phyloP scores from a whole-genome alignment of 2,888 invertebrate genomes.

The Parochlus steinenii region DNA sequence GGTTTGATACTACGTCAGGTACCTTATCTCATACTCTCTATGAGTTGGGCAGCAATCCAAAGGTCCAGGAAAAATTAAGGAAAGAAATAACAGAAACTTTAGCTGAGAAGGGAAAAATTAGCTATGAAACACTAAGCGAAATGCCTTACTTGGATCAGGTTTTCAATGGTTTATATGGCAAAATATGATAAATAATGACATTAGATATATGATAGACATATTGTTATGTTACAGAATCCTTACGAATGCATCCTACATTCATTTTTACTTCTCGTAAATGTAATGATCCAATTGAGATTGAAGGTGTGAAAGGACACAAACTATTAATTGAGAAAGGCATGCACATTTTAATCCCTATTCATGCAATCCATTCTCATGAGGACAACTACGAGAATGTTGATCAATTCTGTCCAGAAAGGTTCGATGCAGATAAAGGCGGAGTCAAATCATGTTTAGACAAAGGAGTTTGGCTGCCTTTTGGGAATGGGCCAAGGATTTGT shows the following conservation, averaged over 20 bases:
- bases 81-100: constrained; percentile 18
- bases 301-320: constrained; percentile 11
- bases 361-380: constrained; percentile 4
- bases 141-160: constrained; percentile 23
- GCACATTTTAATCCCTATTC: background rate
- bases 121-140: constrained; percentile 18
- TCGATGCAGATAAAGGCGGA: constrained; percentile 24
- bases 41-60: constrained; percentile 18
- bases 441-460: constrained; percentile 18
- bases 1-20: constrained; percentile 21
- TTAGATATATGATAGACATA: no score
- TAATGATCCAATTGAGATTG: constrained; percentile 16
- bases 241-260: constrained; percentile 20
- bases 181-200: no score
- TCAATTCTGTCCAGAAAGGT: constrained; percentile 35
- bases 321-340: constrained; percentile 11
- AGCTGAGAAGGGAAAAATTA: constrained; percentile 16
- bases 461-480: constrained; percentile 26
- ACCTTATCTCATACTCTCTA: constrained; percentile 18
- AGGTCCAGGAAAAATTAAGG: constrained; percentile 19
- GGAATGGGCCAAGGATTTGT: constrained; percentile 28
- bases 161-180: no score
- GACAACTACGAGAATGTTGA: constrained; percentile 32
- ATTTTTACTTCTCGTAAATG: constrained; percentile 19
- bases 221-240: no score